These are phyloP conservation scores for Nomada ferruginata DNA, from an alignment of 2,888 invertebrate genomes.

Conservation along the genomic window DNA sequence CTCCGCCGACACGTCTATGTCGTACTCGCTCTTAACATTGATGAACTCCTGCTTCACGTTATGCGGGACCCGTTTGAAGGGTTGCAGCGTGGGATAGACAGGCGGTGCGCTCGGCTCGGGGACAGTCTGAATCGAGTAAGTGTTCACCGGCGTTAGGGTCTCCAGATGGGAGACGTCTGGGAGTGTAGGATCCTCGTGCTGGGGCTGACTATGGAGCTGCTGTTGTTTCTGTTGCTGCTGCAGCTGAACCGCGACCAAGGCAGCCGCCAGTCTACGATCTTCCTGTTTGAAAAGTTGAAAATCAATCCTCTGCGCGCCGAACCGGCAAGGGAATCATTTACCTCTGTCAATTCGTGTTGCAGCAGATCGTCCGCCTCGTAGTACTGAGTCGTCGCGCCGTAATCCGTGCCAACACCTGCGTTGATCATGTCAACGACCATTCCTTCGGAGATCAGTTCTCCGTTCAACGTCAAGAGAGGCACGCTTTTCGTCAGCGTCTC, in stretches of 20 bases:
- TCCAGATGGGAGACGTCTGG: conserved; percentile 80
- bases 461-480: conserved; percentile 80
- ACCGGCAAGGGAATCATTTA: conserved; percentile 44
- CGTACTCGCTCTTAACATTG: conserved; percentile 83
- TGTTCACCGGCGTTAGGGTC: conserved; percentile 78
- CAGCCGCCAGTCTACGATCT: conserved; percentile 87
- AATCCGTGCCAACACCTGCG: conserved; percentile 80
- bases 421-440: conserved; percentile 84
- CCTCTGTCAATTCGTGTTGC: conserved; percentile 81
- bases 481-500: conserved; percentile 81
- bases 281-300: conserved; percentile 81
- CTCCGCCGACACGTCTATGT: conserved; percentile 83
- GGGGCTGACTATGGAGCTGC: conserved; percentile 80
- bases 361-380: conserved; percentile 81
- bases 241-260: conserved; percentile 87
- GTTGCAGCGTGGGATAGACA: conserved; percentile 77
- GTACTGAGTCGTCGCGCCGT: conserved; percentile 78
- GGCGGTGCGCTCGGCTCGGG: conserved; percentile 76
- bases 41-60: conserved; percentile 81
- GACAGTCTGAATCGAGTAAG: conserved; percentile 81
- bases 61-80: conserved; percentile 77
- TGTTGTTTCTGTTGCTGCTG: conserved; percentile 87
- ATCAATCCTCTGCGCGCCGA: neutral
- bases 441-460: conserved; percentile 81
- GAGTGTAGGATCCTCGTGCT: conserved; percentile 78